Evolutionary conservation across 2,797 vertebrate genomes (phyloP).

Genomic region (Peromyscus aztecus): DNA sequence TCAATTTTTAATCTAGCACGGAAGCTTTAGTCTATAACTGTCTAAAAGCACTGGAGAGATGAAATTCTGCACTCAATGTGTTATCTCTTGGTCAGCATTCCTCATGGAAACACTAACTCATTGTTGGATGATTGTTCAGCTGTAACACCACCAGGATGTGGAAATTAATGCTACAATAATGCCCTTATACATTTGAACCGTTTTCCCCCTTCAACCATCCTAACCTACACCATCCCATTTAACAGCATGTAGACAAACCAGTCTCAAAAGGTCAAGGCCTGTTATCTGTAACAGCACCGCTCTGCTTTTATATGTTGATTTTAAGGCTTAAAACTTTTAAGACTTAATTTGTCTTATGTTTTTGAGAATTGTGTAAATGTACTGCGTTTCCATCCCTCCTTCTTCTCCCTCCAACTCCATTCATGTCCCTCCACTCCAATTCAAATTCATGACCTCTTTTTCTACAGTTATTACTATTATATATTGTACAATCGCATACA

Average conservation of each 20-base stretch:
- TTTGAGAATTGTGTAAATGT: neutral
- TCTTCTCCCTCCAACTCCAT: neutral
- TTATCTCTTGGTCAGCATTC: neutral
- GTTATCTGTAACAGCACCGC: neutral
- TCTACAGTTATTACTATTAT: neutral
- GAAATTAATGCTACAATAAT: neutral
- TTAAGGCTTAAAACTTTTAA: neutral
- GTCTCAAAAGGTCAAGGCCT: neutral
- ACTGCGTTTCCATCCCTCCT: too few relatives aligned
- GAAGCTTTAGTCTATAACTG: constrained; percentile 19
- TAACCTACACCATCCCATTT: neutral
- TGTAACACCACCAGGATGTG: neutral
- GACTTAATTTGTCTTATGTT: neutral
- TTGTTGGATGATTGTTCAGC: neutral
- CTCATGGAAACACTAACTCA: constrained; percentile 13
- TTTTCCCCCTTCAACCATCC: neutral
- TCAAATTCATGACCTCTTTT: neutral
- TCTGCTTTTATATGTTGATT: neutral
- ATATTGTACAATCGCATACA: neutral
- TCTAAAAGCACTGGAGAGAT: neutral
- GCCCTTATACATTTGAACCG: neutral
- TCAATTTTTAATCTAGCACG: constrained; percentile 25
- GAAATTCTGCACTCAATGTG: neutral
- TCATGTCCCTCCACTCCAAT: neutral
- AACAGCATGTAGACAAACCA: neutral